These are phyloP conservation scores for Hydractinia symbiolongicarpus DNA, from an alignment of 30 jellyfish, hydroid and myxozoan genomes.

Conservation along the genomic window DNA sequence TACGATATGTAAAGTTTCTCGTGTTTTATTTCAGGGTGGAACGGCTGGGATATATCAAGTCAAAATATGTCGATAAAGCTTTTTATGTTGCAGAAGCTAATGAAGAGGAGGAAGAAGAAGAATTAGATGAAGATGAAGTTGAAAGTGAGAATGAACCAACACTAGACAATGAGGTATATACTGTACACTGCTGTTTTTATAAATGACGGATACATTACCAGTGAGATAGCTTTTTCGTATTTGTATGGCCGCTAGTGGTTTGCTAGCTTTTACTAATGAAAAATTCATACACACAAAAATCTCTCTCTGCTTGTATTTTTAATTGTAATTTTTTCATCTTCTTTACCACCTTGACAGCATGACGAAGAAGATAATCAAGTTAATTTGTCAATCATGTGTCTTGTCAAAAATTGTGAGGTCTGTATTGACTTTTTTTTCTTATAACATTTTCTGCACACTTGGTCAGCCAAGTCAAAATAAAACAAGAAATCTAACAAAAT, in stretches of 20 bases:
- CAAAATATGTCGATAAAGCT: constrained; percentile 46
- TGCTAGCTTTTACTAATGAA: no score
- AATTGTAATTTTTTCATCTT: neutral
- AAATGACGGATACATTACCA: no score
- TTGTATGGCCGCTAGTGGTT: no score
- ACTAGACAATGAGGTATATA: neutral
- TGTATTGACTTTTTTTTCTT: neutral
- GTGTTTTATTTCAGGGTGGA: constrained; percentile 50
- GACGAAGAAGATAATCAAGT: neutral
- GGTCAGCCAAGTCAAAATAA: no score
- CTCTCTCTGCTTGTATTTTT: neutral
- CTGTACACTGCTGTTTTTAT: neutral
- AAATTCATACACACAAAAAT: no score
- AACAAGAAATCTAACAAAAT: no score
- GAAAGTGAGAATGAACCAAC: neutral
- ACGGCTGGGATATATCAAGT: constrained; percentile 52
- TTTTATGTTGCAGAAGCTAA: constrained; percentile 17
- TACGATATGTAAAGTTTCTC: no score
- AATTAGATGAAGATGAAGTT: neutral
- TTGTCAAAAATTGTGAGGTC: neutral
- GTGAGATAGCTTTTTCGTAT: no score
- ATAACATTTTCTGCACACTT: neutral
- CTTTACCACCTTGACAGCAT: neutral
- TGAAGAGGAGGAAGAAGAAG: neutral
- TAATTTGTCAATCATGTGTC: neutral